A percentile compares a stretch with the other conserved stretches of the same genome.
Conservation (phyloP, 2,888 invertebrate species). For the Aproaerema taeniolella region DNA sequence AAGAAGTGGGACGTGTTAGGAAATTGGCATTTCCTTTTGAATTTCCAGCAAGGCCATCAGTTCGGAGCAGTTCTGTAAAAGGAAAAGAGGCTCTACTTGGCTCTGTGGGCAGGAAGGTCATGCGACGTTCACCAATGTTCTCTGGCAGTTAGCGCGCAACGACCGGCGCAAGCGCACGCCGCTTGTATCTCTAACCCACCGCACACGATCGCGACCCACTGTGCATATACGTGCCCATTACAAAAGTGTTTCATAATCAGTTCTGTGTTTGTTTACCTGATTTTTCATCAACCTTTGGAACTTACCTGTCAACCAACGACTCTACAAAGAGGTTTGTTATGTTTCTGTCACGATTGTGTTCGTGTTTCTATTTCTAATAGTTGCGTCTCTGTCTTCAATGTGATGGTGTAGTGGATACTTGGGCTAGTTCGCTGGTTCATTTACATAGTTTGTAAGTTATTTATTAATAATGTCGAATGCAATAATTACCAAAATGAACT, state of each 20-base stretch:
- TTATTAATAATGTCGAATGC: constrained; percentile 54
- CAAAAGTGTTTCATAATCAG: constrained; percentile 54
- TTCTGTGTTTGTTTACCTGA: constrained; percentile 58
- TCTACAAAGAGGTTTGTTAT: constrained; percentile 57
- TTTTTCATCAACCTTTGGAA: constrained; percentile 37
- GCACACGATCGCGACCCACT: constrained; percentile 50
- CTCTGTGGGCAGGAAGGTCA: constrained; percentile 70
- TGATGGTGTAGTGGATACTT: constrained; percentile 43
- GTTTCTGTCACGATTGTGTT: too few species aligned
- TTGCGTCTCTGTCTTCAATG: constrained; percentile 33
- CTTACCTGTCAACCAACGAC: constrained; percentile 41
- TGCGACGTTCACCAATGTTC: constrained; percentile 55
- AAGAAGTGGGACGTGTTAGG: constrained; percentile 2
- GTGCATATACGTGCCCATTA: constrained; percentile 62
- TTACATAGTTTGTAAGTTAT: constrained; percentile 60
- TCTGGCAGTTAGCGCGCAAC: constrained; percentile 64
- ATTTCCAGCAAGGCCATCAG: constrained; percentile 28
- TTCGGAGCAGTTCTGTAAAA: constrained; percentile 41
- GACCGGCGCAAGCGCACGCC: constrained; percentile 59
- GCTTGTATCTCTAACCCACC: constrained; percentile 29
- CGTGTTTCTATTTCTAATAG: too few species aligned
- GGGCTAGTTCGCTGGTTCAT: constrained; percentile 44
- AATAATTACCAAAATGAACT: constrained; percentile 61
- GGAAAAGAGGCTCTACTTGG: constrained; percentile 61
- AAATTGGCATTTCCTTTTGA: constrained; percentile 15